Base-by-base conservation (phyloP, 2,113 vertebrate species). In the Ochotona princeps region DNA sequence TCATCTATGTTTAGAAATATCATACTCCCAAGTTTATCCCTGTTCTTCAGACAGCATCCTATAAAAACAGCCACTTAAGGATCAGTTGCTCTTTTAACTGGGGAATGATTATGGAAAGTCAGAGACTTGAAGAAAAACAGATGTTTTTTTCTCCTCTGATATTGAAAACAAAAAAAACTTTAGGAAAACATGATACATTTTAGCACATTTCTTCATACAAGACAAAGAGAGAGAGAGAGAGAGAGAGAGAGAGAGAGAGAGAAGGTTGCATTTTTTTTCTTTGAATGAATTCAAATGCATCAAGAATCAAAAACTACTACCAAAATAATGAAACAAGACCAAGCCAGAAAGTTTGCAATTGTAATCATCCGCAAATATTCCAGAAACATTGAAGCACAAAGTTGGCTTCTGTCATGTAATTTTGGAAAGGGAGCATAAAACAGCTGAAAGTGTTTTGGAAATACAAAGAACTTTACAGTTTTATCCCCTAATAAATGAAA, bases 101-200 rank as follows among this genome's bases (percentile, higher is more conserved):
- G 92, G 72, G 85, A 86, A 91, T 14, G 69, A 57, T 94, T 26
- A 78, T 83, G 70, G 65, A 90, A 92, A 96, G 65, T 92, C 84
- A 88, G 65, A 92, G 15, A 78, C 28, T 90, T 97, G 94, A 97
- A 95, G 87, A 47, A 93, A 97, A 96, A 96, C 96, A 96, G 96
- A 97, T 97, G 95, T 93, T 95, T 74, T 67, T 84, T 35, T 14
- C 83, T 78, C 9, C 61, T 80, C 54, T 51, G 49, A 92, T 69
- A 91, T 10, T 87, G n/a, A 2, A 73, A 80, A 12, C 25, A 60
- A 30, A 80, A 63, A 57, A 70, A 54, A 47, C 8, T 51, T 73
- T 89, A 88, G 30, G 84, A 94, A 94, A 96, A 89, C 26, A 93
- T 93, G 63, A 2, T 32, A 85, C 63, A 20, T 67, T 93, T 78